Conservation (phyloP, 2,113 vertebrate species). For the Brachirus orientalis region DNA sequence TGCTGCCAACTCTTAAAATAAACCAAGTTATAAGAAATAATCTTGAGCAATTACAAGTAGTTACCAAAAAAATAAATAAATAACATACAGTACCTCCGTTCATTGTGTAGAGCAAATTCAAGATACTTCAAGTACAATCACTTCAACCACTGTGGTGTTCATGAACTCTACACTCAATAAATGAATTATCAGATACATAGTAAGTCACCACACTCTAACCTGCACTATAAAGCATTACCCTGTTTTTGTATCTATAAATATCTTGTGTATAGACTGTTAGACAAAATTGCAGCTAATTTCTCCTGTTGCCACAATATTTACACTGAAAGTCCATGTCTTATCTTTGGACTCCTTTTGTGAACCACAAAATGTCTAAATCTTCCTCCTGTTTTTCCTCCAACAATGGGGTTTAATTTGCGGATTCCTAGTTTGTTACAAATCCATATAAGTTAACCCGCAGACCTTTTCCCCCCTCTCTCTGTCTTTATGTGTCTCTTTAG, state of each 20-base stretch:
- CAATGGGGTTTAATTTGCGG: slow-evolving; percentile 6
- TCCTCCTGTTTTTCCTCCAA: background rate
- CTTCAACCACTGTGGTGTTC: slow-evolving; percentile 5
- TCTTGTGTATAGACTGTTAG: background rate
- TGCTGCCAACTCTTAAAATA: too few relatives aligned
- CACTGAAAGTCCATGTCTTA: background rate
- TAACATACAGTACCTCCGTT: background rate
- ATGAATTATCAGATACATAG: background rate
- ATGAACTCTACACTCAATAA: background rate
- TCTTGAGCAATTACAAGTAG: background rate
- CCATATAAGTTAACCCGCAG: background rate
- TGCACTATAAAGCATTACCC: background rate
- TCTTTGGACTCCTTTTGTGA: background rate
- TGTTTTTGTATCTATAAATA: background rate
- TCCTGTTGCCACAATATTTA: background rate
- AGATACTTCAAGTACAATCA: slow-evolving; percentile 5
- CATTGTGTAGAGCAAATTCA: background rate
- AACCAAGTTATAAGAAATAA: too few relatives aligned
- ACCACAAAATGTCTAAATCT: background rate
- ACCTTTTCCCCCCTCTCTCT: slow-evolving; percentile 1
- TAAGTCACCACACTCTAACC: too few relatives aligned
- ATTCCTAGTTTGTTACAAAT: too few relatives aligned
- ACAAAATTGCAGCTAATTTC: too few relatives aligned
- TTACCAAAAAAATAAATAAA: background rate
- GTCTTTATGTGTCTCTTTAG: slow-evolving; percentile 8